These are phyloP conservation scores for Aphidius ervi DNA, from an alignment of 1,140 invertebrate genomes.

Conservation along the genomic window DNA sequence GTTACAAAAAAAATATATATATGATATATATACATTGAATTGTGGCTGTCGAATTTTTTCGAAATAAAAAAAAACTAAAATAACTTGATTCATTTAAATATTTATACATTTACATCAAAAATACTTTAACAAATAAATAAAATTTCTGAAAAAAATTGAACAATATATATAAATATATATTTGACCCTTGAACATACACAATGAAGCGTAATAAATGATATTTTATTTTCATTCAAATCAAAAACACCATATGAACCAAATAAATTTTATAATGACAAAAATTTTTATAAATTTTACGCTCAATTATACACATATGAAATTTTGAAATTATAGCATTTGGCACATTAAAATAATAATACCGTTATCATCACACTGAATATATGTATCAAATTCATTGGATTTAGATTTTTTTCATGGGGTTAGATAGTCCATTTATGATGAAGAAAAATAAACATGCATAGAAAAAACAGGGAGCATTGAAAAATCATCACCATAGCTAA, in stretches of 20 bases:
- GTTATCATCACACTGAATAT: slow-evolving; percentile 19
- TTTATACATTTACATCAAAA: too few species aligned
- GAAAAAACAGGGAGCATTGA: not conserved
- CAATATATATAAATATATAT: too few species aligned
- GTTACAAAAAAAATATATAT: too few species aligned
- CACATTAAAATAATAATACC: slow-evolving; percentile 33
- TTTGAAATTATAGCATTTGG: slow-evolving; percentile 36
- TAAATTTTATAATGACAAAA: slow-evolving; percentile 30
- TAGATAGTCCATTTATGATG: not conserved
- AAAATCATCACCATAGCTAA: slow-evolving; percentile 12
- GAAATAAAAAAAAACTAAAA: not conserved
- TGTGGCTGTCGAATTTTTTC: too few species aligned
- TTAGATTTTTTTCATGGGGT: slow-evolving; percentile 8
- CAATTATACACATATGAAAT: slow-evolving; percentile 34
- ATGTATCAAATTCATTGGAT: slow-evolving; percentile 2
- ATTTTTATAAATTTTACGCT: slow-evolving; percentile 48
- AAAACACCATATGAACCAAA: slow-evolving; percentile 15
- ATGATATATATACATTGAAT: too few species aligned
- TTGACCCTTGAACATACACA: too few species aligned
- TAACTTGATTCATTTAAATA: not conserved
- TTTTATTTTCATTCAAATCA: not conserved
- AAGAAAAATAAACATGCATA: not conserved
- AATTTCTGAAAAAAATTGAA: too few species aligned
- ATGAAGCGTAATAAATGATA: not conserved
- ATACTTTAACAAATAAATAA: too few species aligned